phyloP scores from a whole-genome alignment of 2,888 invertebrate genomes.

The Agonopterix arenella region DNA sequence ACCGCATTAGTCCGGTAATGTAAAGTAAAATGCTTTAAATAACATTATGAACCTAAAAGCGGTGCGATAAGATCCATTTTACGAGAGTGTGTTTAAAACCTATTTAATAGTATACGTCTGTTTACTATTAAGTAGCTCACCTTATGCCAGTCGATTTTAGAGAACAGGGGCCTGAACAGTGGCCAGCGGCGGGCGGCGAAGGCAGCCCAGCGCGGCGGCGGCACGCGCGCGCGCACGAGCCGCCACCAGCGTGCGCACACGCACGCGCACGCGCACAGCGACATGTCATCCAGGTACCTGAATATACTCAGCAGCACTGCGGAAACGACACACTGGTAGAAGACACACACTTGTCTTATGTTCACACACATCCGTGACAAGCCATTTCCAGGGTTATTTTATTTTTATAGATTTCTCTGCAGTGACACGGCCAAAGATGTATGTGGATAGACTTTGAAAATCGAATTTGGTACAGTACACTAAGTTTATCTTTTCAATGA shows the following conservation, averaged over 20 bases:
- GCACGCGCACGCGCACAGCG: constrained; percentile 91
- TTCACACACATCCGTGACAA: too few species aligned
- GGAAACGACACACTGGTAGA: too few species aligned
- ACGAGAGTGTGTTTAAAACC: neutral
- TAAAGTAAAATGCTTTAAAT: too few species aligned
- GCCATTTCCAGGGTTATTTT: too few species aligned
- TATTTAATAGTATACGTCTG: neutral
- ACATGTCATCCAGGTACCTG: constrained; percentile 93
- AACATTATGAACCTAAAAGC: neutral
- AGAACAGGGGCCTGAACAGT: constrained; percentile 85
- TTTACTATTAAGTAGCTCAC: too few species aligned
- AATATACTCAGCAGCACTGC: constrained; percentile 91
- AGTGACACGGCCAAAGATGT: too few species aligned
- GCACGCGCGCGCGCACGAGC: constrained; percentile 86
- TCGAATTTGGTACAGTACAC: too few species aligned
- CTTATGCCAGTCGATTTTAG: constrained; percentile 87
- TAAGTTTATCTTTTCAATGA: too few species aligned
- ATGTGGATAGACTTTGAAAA: too few species aligned
- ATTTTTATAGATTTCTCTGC: too few species aligned
- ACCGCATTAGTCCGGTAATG: too few species aligned
- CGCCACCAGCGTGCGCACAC: constrained; percentile 92
- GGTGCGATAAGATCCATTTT: neutral
- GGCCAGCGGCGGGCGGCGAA: constrained; percentile 91
- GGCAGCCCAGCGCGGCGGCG: constrained; percentile 87
- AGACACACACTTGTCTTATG: too few species aligned